These are phyloP conservation scores for Arizona elegans DNA, from an alignment of 2,113 vertebrate species.

Conservation along the genomic window DNA sequence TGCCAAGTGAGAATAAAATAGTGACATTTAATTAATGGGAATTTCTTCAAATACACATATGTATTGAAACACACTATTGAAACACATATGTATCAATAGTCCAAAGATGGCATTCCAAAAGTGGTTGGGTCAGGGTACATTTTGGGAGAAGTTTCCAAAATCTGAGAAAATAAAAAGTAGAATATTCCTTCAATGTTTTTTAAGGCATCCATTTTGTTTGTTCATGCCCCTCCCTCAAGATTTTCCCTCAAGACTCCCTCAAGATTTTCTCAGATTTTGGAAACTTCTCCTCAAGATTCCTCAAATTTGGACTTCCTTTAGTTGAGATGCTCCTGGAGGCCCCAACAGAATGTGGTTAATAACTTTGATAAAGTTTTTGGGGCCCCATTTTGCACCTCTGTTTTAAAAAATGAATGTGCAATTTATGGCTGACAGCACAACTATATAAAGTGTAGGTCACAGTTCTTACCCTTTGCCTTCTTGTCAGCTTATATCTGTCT, in stretches of 20 bases:
- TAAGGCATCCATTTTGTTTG: background rate
- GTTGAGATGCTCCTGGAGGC: background rate
- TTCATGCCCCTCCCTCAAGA: background rate
- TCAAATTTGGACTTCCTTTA: background rate
- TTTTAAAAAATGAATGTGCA: background rate
- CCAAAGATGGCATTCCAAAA: background rate
- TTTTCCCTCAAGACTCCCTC: background rate
- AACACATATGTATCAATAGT: background rate
- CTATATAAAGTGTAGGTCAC: background rate
- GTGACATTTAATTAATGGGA: background rate
- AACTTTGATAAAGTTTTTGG: background rate
- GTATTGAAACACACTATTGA: too few species aligned
- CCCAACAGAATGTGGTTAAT: background rate
- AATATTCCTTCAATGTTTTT: background rate
- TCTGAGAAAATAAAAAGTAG: background rate
- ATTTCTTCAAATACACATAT: background rate
- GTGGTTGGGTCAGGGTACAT: background rate
- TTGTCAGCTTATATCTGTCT: background rate
- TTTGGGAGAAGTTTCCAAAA: background rate
- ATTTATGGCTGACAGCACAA: background rate
- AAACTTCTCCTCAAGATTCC: background rate
- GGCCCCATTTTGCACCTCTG: background rate
- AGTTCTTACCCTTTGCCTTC: background rate
- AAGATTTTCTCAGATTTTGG: background rate
- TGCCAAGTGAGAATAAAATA: background rate